Base-by-base conservation (phyloP, 1,140 invertebrate species). In the Sipha flava region DNA sequence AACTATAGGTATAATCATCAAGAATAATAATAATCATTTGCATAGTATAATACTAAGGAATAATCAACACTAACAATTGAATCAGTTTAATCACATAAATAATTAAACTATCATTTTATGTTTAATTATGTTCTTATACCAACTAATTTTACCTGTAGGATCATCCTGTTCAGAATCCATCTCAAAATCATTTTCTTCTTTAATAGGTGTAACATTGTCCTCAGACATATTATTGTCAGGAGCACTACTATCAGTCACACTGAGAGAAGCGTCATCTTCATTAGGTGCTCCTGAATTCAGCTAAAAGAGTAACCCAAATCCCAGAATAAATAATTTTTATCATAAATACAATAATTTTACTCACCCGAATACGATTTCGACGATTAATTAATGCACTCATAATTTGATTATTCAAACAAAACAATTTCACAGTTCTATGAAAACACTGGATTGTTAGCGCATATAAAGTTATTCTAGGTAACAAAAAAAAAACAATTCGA, bases 141-240 rank as follows among this genome's bases (percentile, higher is more conserved):
- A 43, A 43, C 21, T 7, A 26, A 21, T 73, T 80, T 95, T 88
- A 37, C 93, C 93, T 82, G 86, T 86, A 4, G 85, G 85, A 82
- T 87, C 86, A 73, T 87, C 87, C 80, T 85, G 84, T 81, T 87
- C 87, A n/a, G 85, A 85, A 82, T 87, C 86, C 26, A 82, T 82
- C 80, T 84, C 84, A 18, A 81, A 82, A 77, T 85, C 84, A 73
- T 84, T 84, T 70, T 84, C 84, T 75, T 85, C 84, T 64, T 83
- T 77, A 14, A 57, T 59, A 5, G 31, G 21, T 43, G 52, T 59
- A 10, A 21, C 12, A 77, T 59, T 77, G 21, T 77, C 73, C 18
- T 77, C 73, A 29, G 21, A 77, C 10, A 77, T 18, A 54, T 75
- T 75, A 59, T 26, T 77, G 16, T 77, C 73, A 1, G 45, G 73